Evolutionary conservation across 2,113 vertebrate genomes (phyloP).

Genomic region (Gila orcuttii): DNA sequence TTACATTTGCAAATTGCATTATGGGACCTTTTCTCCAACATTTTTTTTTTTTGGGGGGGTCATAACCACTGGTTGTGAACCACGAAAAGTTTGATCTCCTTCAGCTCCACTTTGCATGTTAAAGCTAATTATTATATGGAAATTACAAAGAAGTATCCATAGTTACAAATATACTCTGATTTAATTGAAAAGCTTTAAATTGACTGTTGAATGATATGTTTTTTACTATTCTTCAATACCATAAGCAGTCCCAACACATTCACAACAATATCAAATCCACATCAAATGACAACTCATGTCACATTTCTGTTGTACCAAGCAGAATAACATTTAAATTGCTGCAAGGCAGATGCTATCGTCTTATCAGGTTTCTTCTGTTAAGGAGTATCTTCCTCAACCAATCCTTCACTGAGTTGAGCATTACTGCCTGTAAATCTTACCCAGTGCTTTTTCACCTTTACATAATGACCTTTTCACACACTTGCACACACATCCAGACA

Average conservation of each 20-base stretch:
- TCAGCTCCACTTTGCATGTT: not conserved
- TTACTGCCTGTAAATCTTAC: not conserved
- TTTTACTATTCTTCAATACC: not conserved
- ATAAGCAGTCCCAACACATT: not conserved
- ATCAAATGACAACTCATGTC: not conserved
- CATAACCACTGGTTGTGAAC: not conserved
- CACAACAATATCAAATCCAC: not conserved
- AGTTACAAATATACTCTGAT: not conserved
- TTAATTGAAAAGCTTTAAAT: not conserved
- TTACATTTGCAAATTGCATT: not conserved
- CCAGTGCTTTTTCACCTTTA: slow-evolving; percentile 29
- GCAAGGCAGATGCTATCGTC: slow-evolving; percentile 7
- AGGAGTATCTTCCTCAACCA: slow-evolving; percentile 34
- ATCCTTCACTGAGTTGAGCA: slow-evolving; percentile 42
- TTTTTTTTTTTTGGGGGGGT: not conserved
- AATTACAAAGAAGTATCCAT: not conserved
- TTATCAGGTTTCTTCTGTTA: slow-evolving; percentile 36
- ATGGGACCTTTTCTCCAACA: not conserved
- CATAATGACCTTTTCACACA: slow-evolving; percentile 36
- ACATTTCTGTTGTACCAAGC: slow-evolving; percentile 11
- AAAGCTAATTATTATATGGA: not conserved
- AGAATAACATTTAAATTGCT: slow-evolving; percentile 48
- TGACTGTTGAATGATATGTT: not conserved
- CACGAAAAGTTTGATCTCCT: not conserved
- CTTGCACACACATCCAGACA: slow-evolving; percentile 26